Conservation (phyloP, 2,113 vertebrate genomes). For the Daphoenositta chrysoptera region DNA sequence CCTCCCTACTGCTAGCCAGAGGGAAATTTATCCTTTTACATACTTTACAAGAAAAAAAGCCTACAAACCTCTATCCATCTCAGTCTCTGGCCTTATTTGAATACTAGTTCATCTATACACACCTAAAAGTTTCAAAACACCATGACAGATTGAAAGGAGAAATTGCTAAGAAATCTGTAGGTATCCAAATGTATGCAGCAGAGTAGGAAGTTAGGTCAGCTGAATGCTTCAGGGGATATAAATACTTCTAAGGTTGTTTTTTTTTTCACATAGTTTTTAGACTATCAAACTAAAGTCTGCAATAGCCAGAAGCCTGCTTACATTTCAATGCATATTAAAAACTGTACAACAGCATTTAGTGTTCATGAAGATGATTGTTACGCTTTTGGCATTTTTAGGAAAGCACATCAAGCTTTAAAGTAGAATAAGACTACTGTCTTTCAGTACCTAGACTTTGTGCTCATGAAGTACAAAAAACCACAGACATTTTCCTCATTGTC, state of each 20-base stretch:
- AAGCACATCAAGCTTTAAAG: conserved; percentile 70
- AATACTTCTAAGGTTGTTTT: neutral
- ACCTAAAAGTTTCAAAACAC: neutral
- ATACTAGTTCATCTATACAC: neutral
- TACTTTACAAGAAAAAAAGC: neutral
- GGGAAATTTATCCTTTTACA: neutral
- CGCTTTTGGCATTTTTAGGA: conserved; percentile 70
- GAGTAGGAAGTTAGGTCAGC: neutral
- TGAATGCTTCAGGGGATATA: neutral
- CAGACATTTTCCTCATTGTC: conserved; percentile 7
- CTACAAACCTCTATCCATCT: neutral
- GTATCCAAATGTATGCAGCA: neutral
- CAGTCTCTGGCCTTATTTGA: neutral
- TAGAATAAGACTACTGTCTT: conserved; percentile 26
- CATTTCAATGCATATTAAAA: conserved; percentile 61
- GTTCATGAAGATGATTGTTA: conserved; percentile 65
- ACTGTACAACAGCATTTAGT: conserved; percentile 67
- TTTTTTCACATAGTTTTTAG: conserved; percentile 11
- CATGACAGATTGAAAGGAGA: neutral
- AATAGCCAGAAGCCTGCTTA: conserved; percentile 64
- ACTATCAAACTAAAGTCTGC: conserved; percentile 60
- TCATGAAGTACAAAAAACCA: conserved; percentile 45
- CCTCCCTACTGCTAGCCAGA: neutral
- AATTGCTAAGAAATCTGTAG: neutral
- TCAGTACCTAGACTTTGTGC: conserved; percentile 68